These are phyloP conservation scores for Elachura formosa DNA, from an alignment of 2,113 vertebrate genomes.

Conservation along the genomic window DNA sequence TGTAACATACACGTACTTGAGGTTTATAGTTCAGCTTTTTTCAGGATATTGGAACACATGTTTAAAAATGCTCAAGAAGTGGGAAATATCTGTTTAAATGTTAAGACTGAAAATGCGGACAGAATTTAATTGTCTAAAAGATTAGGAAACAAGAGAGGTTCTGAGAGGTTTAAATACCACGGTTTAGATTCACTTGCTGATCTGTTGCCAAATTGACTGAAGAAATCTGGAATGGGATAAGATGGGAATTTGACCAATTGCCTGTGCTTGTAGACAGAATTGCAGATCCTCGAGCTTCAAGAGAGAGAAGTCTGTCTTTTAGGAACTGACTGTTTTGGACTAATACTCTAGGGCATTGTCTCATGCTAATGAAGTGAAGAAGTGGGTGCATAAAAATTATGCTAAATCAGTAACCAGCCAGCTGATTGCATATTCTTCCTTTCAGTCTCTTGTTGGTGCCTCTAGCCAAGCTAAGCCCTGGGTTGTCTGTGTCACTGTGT, in stretches of 20 bases:
- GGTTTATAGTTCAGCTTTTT: slow-evolving; percentile 26
- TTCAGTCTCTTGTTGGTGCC: neutral
- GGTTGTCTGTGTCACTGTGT: neutral
- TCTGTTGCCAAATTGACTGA: neutral
- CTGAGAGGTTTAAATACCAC: neutral
- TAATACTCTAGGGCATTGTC: neutral
- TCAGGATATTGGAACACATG: slow-evolving; percentile 43
- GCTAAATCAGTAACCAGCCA: neutral
- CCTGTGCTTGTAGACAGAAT: neutral
- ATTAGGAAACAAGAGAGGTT: neutral
- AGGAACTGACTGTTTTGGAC: neutral
- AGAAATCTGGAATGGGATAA: neutral
- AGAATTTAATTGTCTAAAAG: neutral
- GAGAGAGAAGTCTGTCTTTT: neutral
- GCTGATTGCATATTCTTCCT: neutral
- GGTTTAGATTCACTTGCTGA: neutral
- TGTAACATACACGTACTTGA: neutral
- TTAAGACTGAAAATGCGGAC: slow-evolving; percentile 1
- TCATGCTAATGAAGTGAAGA: neutral
- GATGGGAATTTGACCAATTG: neutral
- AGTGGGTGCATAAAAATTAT: neutral
- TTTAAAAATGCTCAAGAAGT: neutral
- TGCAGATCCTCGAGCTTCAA: neutral
- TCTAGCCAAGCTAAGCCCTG: neutral
- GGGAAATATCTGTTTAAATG: neutral